Evolutionary conservation across 1,140 invertebrate genomes (phyloP).

Genomic region (Forficula auricularia): DNA sequence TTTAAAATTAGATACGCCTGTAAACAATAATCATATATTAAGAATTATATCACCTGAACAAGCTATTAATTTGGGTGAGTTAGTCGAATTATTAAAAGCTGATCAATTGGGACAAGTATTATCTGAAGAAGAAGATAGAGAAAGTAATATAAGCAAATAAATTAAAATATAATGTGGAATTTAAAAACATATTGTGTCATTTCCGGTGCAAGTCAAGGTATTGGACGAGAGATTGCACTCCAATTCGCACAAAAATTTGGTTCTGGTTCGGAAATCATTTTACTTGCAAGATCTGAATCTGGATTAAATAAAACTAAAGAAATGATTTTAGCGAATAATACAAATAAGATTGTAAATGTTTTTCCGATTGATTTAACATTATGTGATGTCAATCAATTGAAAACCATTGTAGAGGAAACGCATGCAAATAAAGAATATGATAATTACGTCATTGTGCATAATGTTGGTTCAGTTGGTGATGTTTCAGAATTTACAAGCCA

Average conservation of each 20-base stretch:
- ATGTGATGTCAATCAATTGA: constrained; percentile 29
- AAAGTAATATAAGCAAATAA: constrained; percentile 5
- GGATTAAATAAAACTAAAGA: constrained; percentile 43
- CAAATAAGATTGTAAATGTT: constrained; percentile 22
- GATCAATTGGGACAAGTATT: constrained; percentile 24
- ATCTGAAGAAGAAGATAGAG: constrained; percentile 9
- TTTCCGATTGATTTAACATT: constrained; percentile 38
- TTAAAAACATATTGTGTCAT: constrained; percentile 41
- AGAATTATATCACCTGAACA: constrained; percentile 28
- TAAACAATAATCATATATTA: constrained; percentile 26
- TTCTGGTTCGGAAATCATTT: constrained; percentile 46
- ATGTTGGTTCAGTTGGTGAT: constrained; percentile 75
- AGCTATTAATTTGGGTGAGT: constrained; percentile 30
- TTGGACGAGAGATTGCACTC: constrained; percentile 58
- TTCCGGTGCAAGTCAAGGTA: constrained; percentile 75
- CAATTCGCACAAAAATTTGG: constrained; percentile 43
- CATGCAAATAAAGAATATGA: constrained; percentile 35
- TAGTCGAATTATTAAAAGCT: constrained; percentile 33
- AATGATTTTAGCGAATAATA: constrained; percentile 30
- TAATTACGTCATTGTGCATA: constrained; percentile 64
- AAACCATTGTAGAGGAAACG: constrained; percentile 23
- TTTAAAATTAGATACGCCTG: constrained; percentile 23
- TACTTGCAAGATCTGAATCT: constrained; percentile 51
- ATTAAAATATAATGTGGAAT: constrained; percentile 26
- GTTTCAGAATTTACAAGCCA: constrained; percentile 38